phyloP scores from a whole-genome alignment of 2,797 vertebrate genomes.

The Phoebastria nigripes region DNA sequence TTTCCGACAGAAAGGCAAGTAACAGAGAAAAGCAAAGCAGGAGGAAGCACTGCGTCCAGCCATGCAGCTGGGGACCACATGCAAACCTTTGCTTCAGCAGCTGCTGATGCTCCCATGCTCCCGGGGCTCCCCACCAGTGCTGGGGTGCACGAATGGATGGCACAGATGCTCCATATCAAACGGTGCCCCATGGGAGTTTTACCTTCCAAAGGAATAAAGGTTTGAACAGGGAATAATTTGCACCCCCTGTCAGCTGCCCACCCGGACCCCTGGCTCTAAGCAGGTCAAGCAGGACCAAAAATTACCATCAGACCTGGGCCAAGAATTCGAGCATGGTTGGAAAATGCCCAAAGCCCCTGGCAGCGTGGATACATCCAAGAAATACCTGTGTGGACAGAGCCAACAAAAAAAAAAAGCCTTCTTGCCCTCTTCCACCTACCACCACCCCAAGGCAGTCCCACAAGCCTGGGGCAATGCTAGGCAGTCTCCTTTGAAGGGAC shows the following conservation, averaged over 20 bases:
- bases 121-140: neutral
- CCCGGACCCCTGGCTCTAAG: neutral
- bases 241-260: neutral
- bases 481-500: neutral
- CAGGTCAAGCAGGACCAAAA: neutral
- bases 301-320: neutral
- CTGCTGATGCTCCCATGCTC: neutral
- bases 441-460: neutral
- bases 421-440: neutral
- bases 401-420: neutral
- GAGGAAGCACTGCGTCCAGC: neutral
- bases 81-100: neutral
- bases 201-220: neutral
- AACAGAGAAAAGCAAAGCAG: neutral
- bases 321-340: neutral
- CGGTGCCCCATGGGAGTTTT: neutral
- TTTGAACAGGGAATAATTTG: neutral
- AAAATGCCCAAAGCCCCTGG: neutral
- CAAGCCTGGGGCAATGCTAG: neutral
- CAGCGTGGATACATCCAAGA: neutral
- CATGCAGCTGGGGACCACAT: rapidly evolving
- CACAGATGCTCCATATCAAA: neutral
- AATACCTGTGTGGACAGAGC: neutral
- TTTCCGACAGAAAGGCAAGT: neutral
- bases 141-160: neutral